phyloP scores from a whole-genome alignment of 53 echinoderm and acorn worm genomes.

The Zoroaster sp. region DNA sequence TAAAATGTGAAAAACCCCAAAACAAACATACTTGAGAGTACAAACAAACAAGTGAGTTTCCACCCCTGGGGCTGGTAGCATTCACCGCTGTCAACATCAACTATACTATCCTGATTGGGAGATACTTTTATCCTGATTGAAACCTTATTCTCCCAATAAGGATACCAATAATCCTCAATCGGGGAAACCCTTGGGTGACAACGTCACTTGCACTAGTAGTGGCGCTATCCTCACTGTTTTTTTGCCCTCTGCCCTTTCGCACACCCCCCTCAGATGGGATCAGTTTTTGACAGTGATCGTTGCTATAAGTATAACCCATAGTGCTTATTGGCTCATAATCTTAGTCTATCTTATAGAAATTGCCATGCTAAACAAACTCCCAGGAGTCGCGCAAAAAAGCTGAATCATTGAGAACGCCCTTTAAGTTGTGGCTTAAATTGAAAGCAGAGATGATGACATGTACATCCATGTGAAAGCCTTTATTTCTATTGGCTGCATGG shows the following conservation, averaged over 20 bases:
- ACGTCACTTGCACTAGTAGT: too few relatives aligned
- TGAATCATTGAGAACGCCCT: slow-evolving; percentile 17
- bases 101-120: too few relatives aligned
- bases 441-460: too few relatives aligned
- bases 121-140: too few relatives aligned
- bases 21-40: too few relatives aligned
- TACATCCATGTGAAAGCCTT: background rate
- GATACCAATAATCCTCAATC: too few relatives aligned
- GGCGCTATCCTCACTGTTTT: background rate
- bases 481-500: background rate
- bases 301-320: background rate
- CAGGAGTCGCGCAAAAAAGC: background rate
- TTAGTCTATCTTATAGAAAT: background rate
- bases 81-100: too few relatives aligned
- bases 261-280: background rate
- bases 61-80: too few relatives aligned
- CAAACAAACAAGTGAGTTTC: too few relatives aligned
- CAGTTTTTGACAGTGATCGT: background rate
- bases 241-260: background rate
- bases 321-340: background rate
- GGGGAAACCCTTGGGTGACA: too few relatives aligned
- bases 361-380: background rate
- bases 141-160: too few relatives aligned
- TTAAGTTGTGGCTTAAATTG: slow-evolving; percentile 13
- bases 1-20: too few relatives aligned